A percentile compares a stretch with the other conserved stretches of the same genome.
Evolutionary conservation across 2,113 vertebrate genomes (phyloP).

Genomic region (Arvicanthis niloticus): DNA sequence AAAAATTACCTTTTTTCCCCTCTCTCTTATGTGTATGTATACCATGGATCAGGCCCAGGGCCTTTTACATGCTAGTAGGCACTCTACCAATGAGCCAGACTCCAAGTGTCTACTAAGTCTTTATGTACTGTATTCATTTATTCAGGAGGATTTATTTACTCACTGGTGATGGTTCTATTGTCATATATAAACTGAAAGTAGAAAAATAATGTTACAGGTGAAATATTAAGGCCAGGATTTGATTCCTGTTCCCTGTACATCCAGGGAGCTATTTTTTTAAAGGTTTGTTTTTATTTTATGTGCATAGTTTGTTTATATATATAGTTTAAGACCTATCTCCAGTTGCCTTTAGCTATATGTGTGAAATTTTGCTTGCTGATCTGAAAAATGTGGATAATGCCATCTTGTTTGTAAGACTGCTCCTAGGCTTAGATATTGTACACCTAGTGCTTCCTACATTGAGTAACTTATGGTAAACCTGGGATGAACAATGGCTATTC

Average conservation of each 20-base stretch:
- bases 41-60: background rate
- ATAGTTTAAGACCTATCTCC: background rate
- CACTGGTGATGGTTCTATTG: background rate
- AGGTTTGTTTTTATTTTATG: background rate
- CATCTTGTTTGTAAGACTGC: background rate
- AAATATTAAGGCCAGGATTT: conserved; percentile 10
- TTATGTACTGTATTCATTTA: conserved; percentile 17
- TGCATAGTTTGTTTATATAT: too few species aligned
- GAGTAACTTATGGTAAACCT: background rate
- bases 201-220: background rate
- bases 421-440: background rate
- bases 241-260: background rate
- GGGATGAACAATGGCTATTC: background rate
- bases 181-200: background rate
- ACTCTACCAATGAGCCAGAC: background rate
- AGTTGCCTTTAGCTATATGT: background rate
- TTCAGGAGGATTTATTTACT: conserved; percentile 7
- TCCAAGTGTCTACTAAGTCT: background rate
- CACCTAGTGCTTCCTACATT: background rate
- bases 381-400: background rate
- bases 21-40: background rate
- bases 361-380: background rate
- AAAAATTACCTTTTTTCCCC: background rate
- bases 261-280: background rate
- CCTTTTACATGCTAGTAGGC: background rate